Conservation (phyloP, 2,113 vertebrate species). For the Serinus canaria region DNA sequence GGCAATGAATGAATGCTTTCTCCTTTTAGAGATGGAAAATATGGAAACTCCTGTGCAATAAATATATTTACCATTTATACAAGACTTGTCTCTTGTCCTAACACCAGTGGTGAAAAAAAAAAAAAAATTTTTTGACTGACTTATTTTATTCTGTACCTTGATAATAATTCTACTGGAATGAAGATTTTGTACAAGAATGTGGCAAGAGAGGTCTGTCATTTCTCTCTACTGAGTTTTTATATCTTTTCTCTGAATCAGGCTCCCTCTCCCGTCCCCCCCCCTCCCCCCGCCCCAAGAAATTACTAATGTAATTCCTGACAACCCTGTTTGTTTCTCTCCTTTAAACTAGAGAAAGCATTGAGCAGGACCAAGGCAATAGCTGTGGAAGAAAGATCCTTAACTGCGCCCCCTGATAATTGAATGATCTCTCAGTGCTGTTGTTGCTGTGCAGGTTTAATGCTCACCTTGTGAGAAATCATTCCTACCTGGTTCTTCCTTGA, state of each 20-base stretch:
- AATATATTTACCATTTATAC: neutral
- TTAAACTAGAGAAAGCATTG: neutral
- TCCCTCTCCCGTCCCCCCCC: fast-evolving
- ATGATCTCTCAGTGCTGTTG: neutral
- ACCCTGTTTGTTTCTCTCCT: neutral
- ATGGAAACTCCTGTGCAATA: neutral
- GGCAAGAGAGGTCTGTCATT: neutral
- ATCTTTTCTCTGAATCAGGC: neutral
- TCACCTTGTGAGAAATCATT: neutral
- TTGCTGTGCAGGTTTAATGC: neutral
- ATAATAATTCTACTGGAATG: neutral
- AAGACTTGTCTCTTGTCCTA: neutral
- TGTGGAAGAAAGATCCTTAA: neutral
- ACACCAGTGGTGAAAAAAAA: neutral
- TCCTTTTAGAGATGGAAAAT: neutral
- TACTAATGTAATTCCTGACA: neutral
- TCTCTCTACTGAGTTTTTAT: neutral
- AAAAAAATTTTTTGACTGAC: neutral
- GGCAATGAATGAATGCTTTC: neutral
- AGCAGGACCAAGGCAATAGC: neutral
- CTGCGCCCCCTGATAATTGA: neutral
- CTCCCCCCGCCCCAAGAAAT: neutral
- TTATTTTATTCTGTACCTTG: neutral
- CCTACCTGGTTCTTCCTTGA: neutral
- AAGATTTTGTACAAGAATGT: neutral